Evolutionary conservation across 2,113 vertebrate genomes (phyloP).

Genomic region (Thamnaconus septentrionalis): DNA sequence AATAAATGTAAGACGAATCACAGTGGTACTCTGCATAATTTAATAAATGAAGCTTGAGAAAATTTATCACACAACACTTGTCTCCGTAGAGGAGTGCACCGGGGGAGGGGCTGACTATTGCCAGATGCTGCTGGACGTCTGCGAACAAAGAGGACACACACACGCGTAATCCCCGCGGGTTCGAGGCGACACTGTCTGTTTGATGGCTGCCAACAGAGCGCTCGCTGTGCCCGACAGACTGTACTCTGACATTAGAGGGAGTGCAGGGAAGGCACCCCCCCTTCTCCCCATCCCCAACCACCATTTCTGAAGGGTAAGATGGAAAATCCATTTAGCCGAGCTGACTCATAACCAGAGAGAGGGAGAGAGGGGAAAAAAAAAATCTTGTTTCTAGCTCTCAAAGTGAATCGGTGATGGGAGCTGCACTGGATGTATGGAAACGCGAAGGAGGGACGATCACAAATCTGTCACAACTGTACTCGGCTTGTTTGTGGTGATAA

Average conservation of each 20-base stretch:
- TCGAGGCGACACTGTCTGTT: constrained; percentile 58
- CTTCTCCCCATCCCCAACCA: not conserved
- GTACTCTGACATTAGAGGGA: constrained; percentile 62
- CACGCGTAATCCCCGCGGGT: constrained; percentile 60
- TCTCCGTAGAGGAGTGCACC: constrained; percentile 49
- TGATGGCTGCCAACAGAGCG: constrained; percentile 58
- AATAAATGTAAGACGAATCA: constrained; percentile 48
- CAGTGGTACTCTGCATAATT: constrained; percentile 60
- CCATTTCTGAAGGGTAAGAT: constrained; percentile 53
- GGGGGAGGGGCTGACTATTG: constrained; percentile 55
- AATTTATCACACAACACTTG: constrained; percentile 64
- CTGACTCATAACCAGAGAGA: constrained; percentile 61
- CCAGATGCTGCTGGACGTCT: constrained; percentile 69
- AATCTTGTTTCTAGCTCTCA: constrained; percentile 38
- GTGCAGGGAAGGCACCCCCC: constrained; percentile 59
- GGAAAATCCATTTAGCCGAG: constrained; percentile 69
- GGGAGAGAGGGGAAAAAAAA: constrained; percentile 1
- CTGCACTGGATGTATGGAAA: constrained; percentile 54
- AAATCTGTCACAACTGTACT: constrained; percentile 25
- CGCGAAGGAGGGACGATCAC: constrained; percentile 36
- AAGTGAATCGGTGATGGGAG: constrained; percentile 44
- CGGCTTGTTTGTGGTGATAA: not conserved
- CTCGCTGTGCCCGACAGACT: constrained; percentile 56
- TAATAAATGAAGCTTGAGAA: constrained; percentile 69
- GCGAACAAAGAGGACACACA: constrained; percentile 67